These are phyloP conservation scores for Bombylius major DNA, from an alignment of 2,888 invertebrate genomes.

Conservation along the genomic window DNA sequence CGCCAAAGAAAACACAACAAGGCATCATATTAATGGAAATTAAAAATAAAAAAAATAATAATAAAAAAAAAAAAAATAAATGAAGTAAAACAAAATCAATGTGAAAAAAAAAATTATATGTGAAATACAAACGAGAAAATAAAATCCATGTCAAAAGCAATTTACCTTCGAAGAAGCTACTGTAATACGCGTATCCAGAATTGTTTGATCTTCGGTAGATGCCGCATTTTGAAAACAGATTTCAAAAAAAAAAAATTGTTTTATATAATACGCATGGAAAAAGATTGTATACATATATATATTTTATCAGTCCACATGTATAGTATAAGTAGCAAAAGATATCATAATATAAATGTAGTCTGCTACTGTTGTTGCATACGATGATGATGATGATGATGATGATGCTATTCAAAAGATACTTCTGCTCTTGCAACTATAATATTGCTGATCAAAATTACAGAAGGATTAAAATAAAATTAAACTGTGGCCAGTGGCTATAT, in stretches of 20 bases:
- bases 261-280: background rate
- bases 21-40: background rate
- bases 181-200: conserved; percentile 11
- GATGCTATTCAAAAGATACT: too few relatives aligned
- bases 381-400: background rate
- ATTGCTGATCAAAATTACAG: background rate
- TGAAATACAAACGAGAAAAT: conserved; percentile 6
- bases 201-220: conserved; percentile 6
- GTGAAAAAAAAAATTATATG: background rate
- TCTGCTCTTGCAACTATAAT: too few relatives aligned
- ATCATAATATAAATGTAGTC: too few relatives aligned
- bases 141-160: conserved; percentile 13
- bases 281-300: background rate
- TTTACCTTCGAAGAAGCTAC: conserved; percentile 12
- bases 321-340: too few relatives aligned
- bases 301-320: too few relatives aligned
- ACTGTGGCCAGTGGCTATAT: background rate
- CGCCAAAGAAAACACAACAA: background rate
- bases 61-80: background rate
- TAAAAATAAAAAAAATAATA: conserved; percentile 2
- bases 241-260: background rate
- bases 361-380: background rate
- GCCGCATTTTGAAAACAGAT: background rate
- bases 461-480: background rate
- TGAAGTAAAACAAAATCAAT: background rate